phyloP scores from a whole-genome alignment of 1,140 invertebrate genomes.

The Lucilia cuprina region DNA sequence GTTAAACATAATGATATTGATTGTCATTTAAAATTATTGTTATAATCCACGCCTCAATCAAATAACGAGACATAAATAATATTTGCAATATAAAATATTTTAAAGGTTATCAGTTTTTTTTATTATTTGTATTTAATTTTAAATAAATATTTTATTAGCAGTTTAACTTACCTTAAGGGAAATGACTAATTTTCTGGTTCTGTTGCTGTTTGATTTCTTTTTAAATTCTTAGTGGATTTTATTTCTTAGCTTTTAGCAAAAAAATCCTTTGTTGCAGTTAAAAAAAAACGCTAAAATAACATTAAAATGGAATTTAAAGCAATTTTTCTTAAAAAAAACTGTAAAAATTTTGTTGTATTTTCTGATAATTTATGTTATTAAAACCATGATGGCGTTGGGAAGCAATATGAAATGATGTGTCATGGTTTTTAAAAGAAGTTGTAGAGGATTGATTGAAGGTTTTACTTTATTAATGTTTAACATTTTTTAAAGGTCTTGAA shows the following conservation, averaged over 20 bases:
- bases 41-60: too few species aligned
- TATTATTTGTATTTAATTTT: background rate
- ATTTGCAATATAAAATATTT: too few species aligned
- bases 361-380: background rate
- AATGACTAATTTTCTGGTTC: conserved; percentile 13
- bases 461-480: background rate
- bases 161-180: conserved; percentile 17
- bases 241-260: background rate
- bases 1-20: too few species aligned
- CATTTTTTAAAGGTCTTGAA: background rate
- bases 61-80: too few species aligned
- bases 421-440: background rate
- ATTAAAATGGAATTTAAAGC: background rate
- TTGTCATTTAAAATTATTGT: too few species aligned
- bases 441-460: background rate
- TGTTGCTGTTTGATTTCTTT: background rate
- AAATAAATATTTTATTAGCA: background rate
- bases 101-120: too few species aligned
- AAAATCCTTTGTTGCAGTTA: conserved; percentile 16
- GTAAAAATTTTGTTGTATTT: conserved; percentile 1
- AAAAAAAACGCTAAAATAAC: background rate
- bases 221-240: background rate
- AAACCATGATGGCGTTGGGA: background rate
- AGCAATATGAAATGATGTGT: conserved; percentile 1
- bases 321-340: background rate